Conservation (phyloP, 1,140 invertebrate genomes). For the Lucilia cuprina region DNA sequence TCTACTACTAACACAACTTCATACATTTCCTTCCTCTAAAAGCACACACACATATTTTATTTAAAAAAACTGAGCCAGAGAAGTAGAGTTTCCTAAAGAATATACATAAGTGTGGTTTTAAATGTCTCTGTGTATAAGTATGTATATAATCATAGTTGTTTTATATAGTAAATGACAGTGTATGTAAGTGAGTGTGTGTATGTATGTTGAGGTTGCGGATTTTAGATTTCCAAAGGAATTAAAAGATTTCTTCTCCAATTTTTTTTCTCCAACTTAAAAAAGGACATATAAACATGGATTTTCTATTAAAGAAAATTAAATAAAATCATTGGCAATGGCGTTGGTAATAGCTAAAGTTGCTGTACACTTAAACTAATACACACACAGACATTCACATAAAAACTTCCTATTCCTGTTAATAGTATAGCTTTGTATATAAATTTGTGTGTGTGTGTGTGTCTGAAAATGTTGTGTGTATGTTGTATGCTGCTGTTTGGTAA, state of each 20-base stretch:
- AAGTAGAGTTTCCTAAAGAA: background rate
- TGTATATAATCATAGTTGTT: background rate
- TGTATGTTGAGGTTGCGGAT: slow-evolving; percentile 24
- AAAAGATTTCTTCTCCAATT: slow-evolving; percentile 49
- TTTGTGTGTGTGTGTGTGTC: too few species aligned
- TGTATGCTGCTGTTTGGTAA: too few species aligned
- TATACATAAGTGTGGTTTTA: too few species aligned
- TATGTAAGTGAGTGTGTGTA: background rate
- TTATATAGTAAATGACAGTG: background rate
- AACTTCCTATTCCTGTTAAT: background rate
- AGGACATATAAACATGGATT: slow-evolving; percentile 47
- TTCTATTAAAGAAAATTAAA: slow-evolving; percentile 58
- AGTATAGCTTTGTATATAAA: too few species aligned
- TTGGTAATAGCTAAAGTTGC: background rate
- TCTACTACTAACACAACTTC: too few species aligned
- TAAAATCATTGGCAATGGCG: slow-evolving; percentile 36
- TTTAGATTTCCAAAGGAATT: slow-evolving; percentile 42
- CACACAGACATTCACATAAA: background rate
- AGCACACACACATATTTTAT: background rate
- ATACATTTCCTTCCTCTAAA: too few species aligned
- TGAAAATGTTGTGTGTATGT: too few species aligned
- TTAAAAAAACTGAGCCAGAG: background rate
- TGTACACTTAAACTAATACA: background rate
- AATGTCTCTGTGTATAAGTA: background rate
- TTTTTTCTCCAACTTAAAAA: background rate